Conservation (phyloP, 2,888 invertebrate species). For the Myathropa florea region DNA sequence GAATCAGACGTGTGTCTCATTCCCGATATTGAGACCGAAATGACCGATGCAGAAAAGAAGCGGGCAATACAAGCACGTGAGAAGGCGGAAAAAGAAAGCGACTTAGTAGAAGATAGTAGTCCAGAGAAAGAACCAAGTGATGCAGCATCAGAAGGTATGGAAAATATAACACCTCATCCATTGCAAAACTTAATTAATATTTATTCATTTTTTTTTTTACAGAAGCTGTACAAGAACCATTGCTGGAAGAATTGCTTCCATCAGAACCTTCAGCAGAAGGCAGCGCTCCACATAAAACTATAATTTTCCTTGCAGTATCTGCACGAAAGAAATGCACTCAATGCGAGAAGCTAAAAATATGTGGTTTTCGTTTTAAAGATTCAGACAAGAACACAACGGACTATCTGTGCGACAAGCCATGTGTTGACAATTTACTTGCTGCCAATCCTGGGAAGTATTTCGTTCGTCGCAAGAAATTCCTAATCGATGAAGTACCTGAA, state of each 20-base stretch:
- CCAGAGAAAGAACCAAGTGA: conserved; percentile 66
- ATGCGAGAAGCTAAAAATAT: conserved; percentile 76
- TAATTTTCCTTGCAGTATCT: conserved; percentile 78
- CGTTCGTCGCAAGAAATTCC: conserved; percentile 82
- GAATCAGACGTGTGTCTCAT: conserved; percentile 86
- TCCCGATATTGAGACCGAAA: conserved; percentile 85
- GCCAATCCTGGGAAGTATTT: conserved; percentile 83
- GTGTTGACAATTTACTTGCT: conserved; percentile 82
- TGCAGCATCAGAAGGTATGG: conserved; percentile 69
- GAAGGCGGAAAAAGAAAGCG: conserved; percentile 77
- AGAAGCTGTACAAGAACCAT: conserved; percentile 81
- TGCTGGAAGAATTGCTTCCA: conserved; percentile 80
- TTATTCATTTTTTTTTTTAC: conserved; percentile 76
- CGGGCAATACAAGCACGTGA: conserved; percentile 81
- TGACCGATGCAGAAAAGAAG: conserved; percentile 86
- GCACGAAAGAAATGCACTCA: conserved; percentile 75
- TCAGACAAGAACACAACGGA: conserved; percentile 81
- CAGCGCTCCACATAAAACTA: conserved; percentile 77
- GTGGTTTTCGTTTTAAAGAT: conserved; percentile 78
- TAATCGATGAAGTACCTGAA: conserved; percentile 80
- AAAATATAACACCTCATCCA: conserved; percentile 41
- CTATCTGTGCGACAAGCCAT: conserved; percentile 82
- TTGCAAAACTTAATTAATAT: conserved; percentile 79
- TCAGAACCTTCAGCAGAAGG: conserved; percentile 74
- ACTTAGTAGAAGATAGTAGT: conserved; percentile 28